Evolutionary conservation across 1,140 invertebrate genomes (phyloP), one percentile per base, ranked within the genome.

Genomic region (Lucilia cuprina): DNA sequence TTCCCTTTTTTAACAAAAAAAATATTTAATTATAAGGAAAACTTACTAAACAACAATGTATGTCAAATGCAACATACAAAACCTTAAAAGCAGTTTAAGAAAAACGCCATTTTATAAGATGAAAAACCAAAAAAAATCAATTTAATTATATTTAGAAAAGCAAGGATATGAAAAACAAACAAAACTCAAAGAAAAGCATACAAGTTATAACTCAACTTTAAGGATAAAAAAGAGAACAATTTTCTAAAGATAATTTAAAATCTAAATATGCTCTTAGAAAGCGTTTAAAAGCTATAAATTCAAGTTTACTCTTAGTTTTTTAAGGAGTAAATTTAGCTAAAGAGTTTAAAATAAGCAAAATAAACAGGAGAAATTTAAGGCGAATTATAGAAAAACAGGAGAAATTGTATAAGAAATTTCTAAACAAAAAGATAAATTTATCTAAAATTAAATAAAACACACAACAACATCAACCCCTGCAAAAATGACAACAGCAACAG

Each of bases 41-140:
- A 77, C 74, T n/a, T n/a, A 13, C 74, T n/a, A 41, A 47, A 77
- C n/a, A 34, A 77, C 7, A 77, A 77, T 41, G 74, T 77, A 77
- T 77, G 74, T 77, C 74, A 77, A 82, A 82, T 55, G 50, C 80
- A 50, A 55, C 17, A 83, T 30, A 2, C 5, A 41, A 41, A 70
- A 60, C 82, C 25, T 30, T 30, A 55, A 55, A 82, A 83, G 34
- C 1, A 34, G n/a, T 50, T 35, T 21, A 74, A 70, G 65, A 83
- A 70, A 83, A 65, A 65, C 82, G 82, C 77, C 77, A 80, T 80
- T 80, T 80, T 80, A 41, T 80, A 80, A 25, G 77, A 80, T 50
- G 5, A 21, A 70, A 12, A 70, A 19, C 65, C n/a, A n/a, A n/a
- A n/a, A 65, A 70, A 70, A 70, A 70, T 3, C 65, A 70, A 60